Evolutionary conservation across 2,797 vertebrate genomes (phyloP).

Genomic region (Sardinella longiceps): DNA sequence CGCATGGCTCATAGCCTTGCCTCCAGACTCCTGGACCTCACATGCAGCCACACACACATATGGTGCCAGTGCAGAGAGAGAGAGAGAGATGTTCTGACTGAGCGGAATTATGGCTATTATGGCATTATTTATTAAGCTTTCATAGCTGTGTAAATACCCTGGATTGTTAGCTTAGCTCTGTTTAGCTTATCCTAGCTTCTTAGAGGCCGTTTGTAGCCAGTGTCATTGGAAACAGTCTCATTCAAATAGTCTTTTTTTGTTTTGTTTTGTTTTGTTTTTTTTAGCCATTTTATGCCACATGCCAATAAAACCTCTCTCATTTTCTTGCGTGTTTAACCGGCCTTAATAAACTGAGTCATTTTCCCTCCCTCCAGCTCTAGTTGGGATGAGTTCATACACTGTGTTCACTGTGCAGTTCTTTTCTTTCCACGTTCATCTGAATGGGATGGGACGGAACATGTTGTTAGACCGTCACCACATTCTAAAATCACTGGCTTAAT

Average conservation of each 20-base stretch:
- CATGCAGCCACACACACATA: slow-evolving; percentile 4
- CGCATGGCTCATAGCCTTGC: neutral
- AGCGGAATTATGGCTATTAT: neutral
- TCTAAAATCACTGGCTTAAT: neutral
- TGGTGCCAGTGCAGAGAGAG: neutral
- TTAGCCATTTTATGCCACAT: slow-evolving; percentile 21
- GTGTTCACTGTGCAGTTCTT: no score
- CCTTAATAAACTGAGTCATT: slow-evolving; percentile 37
- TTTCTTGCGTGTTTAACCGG: slow-evolving; percentile 45
- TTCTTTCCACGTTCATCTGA: neutral
- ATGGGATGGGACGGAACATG: neutral
- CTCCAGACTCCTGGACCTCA: neutral
- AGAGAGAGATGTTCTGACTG: neutral
- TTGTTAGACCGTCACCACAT: neutral
- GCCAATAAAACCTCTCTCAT: slow-evolving; percentile 30
- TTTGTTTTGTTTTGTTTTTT: slow-evolving; percentile 27
- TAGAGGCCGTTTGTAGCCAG: neutral
- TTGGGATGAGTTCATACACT: neutral
- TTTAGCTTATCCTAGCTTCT: neutral
- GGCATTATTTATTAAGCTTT: neutral
- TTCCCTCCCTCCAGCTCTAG: slow-evolving; percentile 19
- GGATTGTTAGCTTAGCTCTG: neutral
- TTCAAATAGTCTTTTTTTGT: neutral
- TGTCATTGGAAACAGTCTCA: slow-evolving; percentile 1
- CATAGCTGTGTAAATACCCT: neutral